Evolutionary conservation across 2,888 invertebrate genomes (phyloP), one percentile per base, ranked within the genome.

Genomic region (Phaonia tiefii): DNA sequence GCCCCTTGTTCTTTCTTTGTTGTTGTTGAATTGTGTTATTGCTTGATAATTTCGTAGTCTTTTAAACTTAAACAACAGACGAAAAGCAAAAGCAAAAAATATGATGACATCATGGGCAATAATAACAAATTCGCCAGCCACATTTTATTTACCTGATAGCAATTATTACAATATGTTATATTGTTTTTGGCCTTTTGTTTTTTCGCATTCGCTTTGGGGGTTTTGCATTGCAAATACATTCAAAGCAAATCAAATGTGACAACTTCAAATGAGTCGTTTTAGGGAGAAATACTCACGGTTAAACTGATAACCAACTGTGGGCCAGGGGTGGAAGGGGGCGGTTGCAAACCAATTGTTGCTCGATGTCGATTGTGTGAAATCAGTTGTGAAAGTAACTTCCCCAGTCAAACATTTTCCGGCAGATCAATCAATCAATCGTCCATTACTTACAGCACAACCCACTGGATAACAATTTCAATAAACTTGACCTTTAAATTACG

Each of bases 71-170:
- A 22, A 49, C 22, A 31, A 39, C 39, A 49, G 26, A 65, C 56
- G 22, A 70, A 42, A 22, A 63, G 26, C 37, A 31, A 31, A 58
- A 37, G 60, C 49, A 42, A 71, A 66, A 71, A 65, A 26, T 49
- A 51, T 54, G 58, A 66, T 80, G 80, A 80, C 76, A 80, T 80
- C 80, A 80, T 80, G 15, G 60, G 63, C 37, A 51, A 58, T 63
- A 22, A 10, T 69, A 20, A 74, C n/a, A 75, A 67, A 70, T 58
- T 22, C 15, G 13, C 56, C 17, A 5, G 11, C 37, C n/a, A 22
- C 20, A 49, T n/a, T 17, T 25, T 60, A n/a, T 8, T 37, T 63
- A 42, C 63, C 63, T 20, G 63, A 60, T 60, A 60, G 39, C 20
- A 39, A 20, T 42, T n/a, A 42, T 20, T 22, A 42, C 63, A 63